Evolutionary conservation across 1,140 invertebrate species (phyloP).

Genomic region (Penaeus vannamei): DNA sequence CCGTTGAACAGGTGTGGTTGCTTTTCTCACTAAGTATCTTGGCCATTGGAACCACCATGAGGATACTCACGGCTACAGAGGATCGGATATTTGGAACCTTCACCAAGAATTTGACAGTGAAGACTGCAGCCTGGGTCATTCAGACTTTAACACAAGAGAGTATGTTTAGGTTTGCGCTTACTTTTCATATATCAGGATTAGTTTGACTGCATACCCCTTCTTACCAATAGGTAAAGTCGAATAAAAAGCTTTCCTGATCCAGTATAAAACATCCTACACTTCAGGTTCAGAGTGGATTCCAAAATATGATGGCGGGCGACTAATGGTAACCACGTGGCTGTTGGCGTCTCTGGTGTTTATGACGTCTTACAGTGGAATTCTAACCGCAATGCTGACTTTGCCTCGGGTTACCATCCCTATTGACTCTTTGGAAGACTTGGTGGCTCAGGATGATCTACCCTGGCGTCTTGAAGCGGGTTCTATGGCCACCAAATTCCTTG

Average conservation of each 20-base stretch:
- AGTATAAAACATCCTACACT: no score
- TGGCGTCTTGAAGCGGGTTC: constrained; percentile 1
- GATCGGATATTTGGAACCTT: no score
- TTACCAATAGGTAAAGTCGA: not conserved
- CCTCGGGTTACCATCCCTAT: constrained; percentile 4
- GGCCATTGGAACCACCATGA: no score
- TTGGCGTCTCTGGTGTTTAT: not conserved
- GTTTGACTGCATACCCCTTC: not conserved
- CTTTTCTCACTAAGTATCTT: no score
- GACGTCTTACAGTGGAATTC: not conserved
- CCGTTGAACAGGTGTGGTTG: no score
- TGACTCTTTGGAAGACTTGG: not conserved
- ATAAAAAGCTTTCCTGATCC: no score
- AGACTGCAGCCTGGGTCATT: no score
- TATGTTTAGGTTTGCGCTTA: no score
- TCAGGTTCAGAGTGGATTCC: not conserved
- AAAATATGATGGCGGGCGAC: not conserved
- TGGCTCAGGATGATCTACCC: not conserved
- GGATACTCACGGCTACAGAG: no score
- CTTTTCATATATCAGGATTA: not conserved
- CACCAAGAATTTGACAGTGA: no score
- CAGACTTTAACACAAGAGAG: no score
- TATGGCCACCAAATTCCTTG: not conserved
- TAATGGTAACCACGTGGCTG: not conserved
- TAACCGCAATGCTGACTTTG: not conserved